These are phyloP conservation scores for Axis porcinus DNA, from an alignment of 2,113 vertebrate genomes.

Conservation along the genomic window DNA sequence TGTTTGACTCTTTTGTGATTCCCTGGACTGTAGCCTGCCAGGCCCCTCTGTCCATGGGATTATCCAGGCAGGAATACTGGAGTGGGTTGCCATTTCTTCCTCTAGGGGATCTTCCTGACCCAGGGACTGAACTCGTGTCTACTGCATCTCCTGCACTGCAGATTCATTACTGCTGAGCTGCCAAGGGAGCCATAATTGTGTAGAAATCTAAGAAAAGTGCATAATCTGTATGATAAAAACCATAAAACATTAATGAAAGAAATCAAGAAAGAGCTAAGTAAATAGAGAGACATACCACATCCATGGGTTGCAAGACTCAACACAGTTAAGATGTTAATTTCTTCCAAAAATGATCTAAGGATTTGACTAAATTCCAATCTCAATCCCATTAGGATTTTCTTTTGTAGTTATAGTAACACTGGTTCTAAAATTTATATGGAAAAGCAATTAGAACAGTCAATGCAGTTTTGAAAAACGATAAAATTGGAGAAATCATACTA, in stretches of 20 bases:
- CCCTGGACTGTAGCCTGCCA: background rate
- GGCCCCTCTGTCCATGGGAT: background rate
- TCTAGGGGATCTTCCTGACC: background rate
- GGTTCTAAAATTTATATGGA: background rate
- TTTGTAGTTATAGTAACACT: background rate
- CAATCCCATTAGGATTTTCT: background rate
- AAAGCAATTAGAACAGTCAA: background rate
- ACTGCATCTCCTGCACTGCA: background rate
- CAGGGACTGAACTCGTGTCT: background rate
- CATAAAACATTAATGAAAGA: background rate
- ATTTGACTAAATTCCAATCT: conserved; percentile 20
- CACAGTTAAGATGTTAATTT: background rate
- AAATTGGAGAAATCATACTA: background rate
- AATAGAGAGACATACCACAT: background rate
- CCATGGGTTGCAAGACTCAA: background rate
- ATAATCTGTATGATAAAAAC: background rate
- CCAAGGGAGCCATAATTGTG: background rate
- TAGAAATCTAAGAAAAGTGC: background rate
- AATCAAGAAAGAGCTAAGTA: background rate
- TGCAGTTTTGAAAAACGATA: conserved; percentile 10
- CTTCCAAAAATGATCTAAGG: background rate
- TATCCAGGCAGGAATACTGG: background rate
- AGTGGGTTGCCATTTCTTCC: background rate
- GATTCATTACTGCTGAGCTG: background rate
- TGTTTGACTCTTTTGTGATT: background rate